Evolutionary conservation across 1,140 invertebrate species (phyloP).

Genomic region (Ceratoteleas bidentatus): DNA sequence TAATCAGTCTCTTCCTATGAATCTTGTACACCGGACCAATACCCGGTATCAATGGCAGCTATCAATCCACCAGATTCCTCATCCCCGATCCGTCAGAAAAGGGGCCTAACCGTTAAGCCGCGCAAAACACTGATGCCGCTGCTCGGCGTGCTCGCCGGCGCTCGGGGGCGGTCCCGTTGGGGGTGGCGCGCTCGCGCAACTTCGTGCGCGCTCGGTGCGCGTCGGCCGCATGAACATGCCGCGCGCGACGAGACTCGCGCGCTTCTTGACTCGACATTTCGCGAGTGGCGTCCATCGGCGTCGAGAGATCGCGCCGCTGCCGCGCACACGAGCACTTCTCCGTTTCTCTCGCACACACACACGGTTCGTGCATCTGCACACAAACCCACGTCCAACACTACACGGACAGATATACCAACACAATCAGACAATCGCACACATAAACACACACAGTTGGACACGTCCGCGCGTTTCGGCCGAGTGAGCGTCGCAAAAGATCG

Average conservation of each 20-base stretch:
- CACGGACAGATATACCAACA: no score
- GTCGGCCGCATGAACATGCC: constrained; percentile 39
- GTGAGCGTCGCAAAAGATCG: background rate
- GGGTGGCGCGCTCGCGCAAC: constrained; percentile 27
- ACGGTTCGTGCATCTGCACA: no score
- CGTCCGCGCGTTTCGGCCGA: background rate
- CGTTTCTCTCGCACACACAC: background rate
- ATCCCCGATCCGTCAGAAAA: no score
- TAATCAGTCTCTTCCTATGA: no score
- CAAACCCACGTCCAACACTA: no score
- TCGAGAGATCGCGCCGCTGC: constrained; percentile 46
- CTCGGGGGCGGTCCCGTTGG: constrained; percentile 17
- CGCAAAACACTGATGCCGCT: no score
- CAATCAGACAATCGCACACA: background rate
- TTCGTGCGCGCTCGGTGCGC: constrained; percentile 35
- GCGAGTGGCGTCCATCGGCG: constrained; percentile 59
- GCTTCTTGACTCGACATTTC: constrained; percentile 64
- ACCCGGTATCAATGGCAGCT: no score
- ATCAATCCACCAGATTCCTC: no score
- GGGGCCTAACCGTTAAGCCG: no score
- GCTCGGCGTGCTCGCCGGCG: no score
- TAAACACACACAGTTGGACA: background rate
- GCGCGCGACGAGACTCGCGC: no score
- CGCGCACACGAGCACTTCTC: background rate
- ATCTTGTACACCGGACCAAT: no score